phyloP scores from a whole-genome alignment of 1,140 invertebrate genomes.

The Drepana arcuata region DNA sequence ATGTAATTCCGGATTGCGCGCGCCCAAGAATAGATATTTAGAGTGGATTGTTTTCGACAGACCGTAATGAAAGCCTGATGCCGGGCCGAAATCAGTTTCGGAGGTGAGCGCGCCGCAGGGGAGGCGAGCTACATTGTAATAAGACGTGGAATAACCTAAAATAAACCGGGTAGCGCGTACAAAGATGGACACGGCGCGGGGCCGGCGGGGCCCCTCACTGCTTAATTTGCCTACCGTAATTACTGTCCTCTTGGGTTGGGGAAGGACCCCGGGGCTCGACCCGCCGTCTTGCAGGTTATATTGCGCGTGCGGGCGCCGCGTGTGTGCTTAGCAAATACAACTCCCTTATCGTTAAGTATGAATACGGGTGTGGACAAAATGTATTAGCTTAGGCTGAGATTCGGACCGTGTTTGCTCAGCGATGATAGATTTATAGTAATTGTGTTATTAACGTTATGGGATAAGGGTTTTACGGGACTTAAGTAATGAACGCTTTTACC shows the following conservation, averaged over 20 bases:
- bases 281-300: slow-evolving; percentile 67
- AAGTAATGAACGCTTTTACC: slow-evolving; percentile 65
- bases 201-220: slow-evolving; percentile 60
- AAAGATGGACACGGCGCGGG: slow-evolving; percentile 62
- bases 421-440: slow-evolving; percentile 72
- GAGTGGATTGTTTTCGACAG: slow-evolving; percentile 72
- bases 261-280: slow-evolving; percentile 55
- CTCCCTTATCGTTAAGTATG: slow-evolving; percentile 66
- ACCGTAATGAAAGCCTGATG: slow-evolving; percentile 71
- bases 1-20: slow-evolving; percentile 67
- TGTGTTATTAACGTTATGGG: slow-evolving; percentile 72
- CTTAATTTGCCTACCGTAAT: slow-evolving; percentile 74
- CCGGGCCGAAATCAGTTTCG: slow-evolving; percentile 64
- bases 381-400: slow-evolving; percentile 71
- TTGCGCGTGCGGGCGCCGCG: slow-evolving; percentile 61
- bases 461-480: slow-evolving; percentile 70
- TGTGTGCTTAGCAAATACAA: slow-evolving; percentile 68
- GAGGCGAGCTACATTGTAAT: slow-evolving; percentile 66
- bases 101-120: slow-evolving; percentile 66
- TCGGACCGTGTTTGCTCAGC: slow-evolving; percentile 65
- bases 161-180: slow-evolving; percentile 60
- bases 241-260: slow-evolving; percentile 68
- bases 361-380: slow-evolving; percentile 70
- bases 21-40: slow-evolving; percentile 71
- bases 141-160: slow-evolving; percentile 68